These are phyloP conservation scores for Myripristis murdjan DNA, from an alignment of 2,797 vertebrate species.

Conservation along the genomic window DNA sequence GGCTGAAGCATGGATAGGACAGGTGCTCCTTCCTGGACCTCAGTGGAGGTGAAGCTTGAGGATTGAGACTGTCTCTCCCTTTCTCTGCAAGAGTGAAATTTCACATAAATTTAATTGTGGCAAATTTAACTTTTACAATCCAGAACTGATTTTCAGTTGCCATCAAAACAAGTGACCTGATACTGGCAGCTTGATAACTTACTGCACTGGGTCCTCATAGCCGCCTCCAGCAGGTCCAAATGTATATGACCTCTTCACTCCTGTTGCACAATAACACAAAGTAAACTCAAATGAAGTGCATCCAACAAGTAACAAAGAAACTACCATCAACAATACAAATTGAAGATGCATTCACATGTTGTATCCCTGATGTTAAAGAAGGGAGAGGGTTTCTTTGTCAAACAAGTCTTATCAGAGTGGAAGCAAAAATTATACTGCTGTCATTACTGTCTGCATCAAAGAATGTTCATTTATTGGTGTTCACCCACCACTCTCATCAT, in stretches of 20 bases:
- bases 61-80: constrained; percentile 94
- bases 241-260: constrained; percentile 92
- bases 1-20: constrained; percentile 90
- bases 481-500: constrained; percentile 91
- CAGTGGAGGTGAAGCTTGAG: constrained; percentile 93
- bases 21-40: constrained; percentile 89
- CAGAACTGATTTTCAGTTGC: neutral
- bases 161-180: neutral
- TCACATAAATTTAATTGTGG: constrained; percentile 12
- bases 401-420: no score
- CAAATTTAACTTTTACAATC: neutral
- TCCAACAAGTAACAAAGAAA: neutral
- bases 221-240: constrained; percentile 92
- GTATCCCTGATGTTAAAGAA: no score
- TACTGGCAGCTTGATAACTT: constrained; percentile 67
- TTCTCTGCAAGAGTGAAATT: constrained; percentile 81
- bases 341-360: no score
- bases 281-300: neutral
- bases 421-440: no score
- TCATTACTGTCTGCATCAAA: neutral
- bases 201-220: constrained; percentile 93
- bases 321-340: neutral
- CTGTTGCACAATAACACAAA: constrained; percentile 71
- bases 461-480: neutral
- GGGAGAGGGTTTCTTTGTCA: no score